These are phyloP conservation scores for Sphyrna mokarran DNA, from an alignment of 2,113 vertebrate species.

Conservation along the genomic window DNA sequence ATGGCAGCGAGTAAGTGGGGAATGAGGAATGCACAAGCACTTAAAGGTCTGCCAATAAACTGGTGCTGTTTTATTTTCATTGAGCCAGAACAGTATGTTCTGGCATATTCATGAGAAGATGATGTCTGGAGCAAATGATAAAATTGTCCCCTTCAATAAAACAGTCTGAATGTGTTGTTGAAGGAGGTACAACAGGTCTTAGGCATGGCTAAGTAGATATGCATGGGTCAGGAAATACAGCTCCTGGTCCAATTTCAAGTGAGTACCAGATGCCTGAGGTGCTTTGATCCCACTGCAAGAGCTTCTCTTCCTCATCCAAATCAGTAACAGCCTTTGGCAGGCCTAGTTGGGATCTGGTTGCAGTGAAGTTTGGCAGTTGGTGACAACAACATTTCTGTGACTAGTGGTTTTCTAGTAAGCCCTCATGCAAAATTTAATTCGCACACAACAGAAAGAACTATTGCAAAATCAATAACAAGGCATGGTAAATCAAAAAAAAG, in stretches of 20 bases:
- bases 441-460: constrained; percentile 22
- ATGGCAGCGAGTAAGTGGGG: not conserved
- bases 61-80: constrained; percentile 29
- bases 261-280: not conserved
- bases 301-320: not conserved
- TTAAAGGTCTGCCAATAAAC: constrained; percentile 10
- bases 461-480: constrained; percentile 19
- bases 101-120: constrained; percentile 21
- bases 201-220: constrained; percentile 25
- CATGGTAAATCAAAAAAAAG: not conserved
- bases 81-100: constrained; percentile 35
- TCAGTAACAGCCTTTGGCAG: constrained; percentile 28
- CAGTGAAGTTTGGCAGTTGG: constrained; percentile 15
- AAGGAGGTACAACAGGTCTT: constrained; percentile 20
- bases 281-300: constrained; percentile 16
- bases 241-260: not conserved
- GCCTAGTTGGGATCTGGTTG: not conserved
- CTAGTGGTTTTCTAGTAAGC: not conserved
- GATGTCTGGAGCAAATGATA: constrained; percentile 30
- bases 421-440: not conserved
- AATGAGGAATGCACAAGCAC: not conserved
- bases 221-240: not conserved
- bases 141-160: constrained; percentile 25
- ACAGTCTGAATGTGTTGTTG: constrained; percentile 16
- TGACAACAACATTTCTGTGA: constrained; percentile 10